These are phyloP conservation scores for Ochropleura plecta DNA, from an alignment of 2,888 invertebrate species.

Conservation along the genomic window DNA sequence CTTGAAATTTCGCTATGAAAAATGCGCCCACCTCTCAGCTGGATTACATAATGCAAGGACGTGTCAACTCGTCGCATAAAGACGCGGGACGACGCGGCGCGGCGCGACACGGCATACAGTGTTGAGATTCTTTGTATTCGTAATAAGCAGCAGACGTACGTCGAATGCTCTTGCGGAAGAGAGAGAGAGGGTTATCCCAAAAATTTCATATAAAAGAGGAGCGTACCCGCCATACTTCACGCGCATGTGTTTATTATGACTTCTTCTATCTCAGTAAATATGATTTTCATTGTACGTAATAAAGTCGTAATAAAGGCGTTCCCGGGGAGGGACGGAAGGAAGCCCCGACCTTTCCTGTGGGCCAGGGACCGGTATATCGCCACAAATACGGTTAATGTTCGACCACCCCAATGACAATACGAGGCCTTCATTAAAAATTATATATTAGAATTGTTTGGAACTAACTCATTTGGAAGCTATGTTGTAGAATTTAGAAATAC, in stretches of 20 bases:
- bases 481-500: constrained; percentile 22
- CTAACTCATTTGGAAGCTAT: constrained; percentile 41
- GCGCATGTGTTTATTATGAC: constrained; percentile 85
- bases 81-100: constrained; percentile 63
- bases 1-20: constrained; percentile 86
- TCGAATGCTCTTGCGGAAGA: constrained; percentile 74
- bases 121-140: constrained; percentile 84
- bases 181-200: constrained; percentile 61
- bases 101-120: constrained; percentile 69
- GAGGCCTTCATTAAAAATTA: constrained; percentile 62
- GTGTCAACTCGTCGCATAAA: constrained; percentile 80
- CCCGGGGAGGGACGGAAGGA: constrained; percentile 81
- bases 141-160: constrained; percentile 82
- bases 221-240: constrained; percentile 75
- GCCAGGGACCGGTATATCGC: constrained; percentile 68
- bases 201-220: constrained; percentile 73
- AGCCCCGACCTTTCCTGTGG: constrained; percentile 82
- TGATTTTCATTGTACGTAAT: constrained; percentile 87
- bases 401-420: constrained; percentile 56
- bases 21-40: constrained; percentile 80
- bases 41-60: constrained; percentile 86
- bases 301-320: constrained; percentile 83
- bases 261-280: constrained; percentile 83
- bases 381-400: constrained; percentile 69
- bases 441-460: constrained; percentile 54